Percentiles rank a stretch among this genome's conserved stretches.
Evolutionary conservation across 1,140 invertebrate species (phyloP).

Genomic region (Formica exsecta): DNA sequence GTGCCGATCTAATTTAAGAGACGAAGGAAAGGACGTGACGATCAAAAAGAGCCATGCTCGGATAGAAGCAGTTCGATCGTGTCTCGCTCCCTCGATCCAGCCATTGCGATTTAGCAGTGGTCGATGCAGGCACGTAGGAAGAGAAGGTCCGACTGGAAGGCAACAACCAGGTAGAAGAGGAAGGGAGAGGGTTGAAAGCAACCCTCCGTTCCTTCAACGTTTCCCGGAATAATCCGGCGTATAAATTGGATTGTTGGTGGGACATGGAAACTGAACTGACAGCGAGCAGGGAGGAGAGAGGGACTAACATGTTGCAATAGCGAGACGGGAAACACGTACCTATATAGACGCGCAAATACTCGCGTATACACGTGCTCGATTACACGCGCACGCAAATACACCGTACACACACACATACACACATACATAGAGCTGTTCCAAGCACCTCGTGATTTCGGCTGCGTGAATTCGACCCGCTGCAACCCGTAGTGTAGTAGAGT

Average conservation of each 20-base stretch:
- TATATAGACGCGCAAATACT: constrained; percentile 39
- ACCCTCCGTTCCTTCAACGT: constrained; percentile 64
- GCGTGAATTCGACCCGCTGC: constrained; percentile 38
- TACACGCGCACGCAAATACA: constrained; percentile 55
- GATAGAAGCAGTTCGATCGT: constrained; percentile 52
- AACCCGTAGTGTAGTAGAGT: constrained; percentile 55
- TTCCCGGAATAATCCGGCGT: constrained; percentile 83
- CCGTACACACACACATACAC: constrained; percentile 41
- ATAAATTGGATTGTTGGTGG: constrained; percentile 84
- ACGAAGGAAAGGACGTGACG: constrained; percentile 5
- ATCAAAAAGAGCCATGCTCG: constrained; percentile 67
- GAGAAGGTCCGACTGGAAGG: constrained; percentile 38
- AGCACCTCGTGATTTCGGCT: constrained; percentile 56
- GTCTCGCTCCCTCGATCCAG: constrained; percentile 46
- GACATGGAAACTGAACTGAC: constrained; percentile 71
- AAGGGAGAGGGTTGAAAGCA: constrained; percentile 51
- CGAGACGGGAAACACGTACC: constrained; percentile 39
- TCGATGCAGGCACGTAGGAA: constrained; percentile 54
- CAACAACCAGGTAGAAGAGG: constrained; percentile 38
- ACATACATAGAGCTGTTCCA: constrained; percentile 7
- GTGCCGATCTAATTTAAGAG: background rate
- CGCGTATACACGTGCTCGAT: constrained; percentile 23
- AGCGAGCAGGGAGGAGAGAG: constrained; percentile 61
- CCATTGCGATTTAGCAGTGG: constrained; percentile 65
- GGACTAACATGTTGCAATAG: constrained; percentile 71